Base-by-base conservation (phyloP, 2,888 invertebrate species). In the Andrena flavipes region DNA sequence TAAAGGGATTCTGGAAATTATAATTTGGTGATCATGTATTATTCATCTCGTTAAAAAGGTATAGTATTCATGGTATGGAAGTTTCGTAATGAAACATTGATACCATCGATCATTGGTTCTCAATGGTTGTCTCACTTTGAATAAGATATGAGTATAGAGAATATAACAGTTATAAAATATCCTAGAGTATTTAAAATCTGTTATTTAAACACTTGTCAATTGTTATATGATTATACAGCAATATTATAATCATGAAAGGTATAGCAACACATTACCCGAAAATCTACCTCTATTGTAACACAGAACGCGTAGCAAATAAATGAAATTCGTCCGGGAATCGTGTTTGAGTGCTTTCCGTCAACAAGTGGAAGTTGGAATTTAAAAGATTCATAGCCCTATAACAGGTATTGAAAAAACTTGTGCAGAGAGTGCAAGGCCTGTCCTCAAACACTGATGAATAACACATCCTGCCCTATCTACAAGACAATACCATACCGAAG, bases 401-500 rank as follows among this genome's bases (percentile, higher is more conserved):
- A 67, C 72, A 42, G 70, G 62, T 70, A 56, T 59, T 81, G 10
- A 70, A 70, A 81, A 81, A 82, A 74, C 30, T 65, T 69, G 20
- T 54, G 72, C 72, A 35, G 64, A 60, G 68, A 73, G 70, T 74
- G 81, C 65, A 73, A 73, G 76, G 76, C 42, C 42, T 60, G 54
- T 76, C 62, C 69, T 87, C 74, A 85, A 80, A 78, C 65, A 76
- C 80, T 67, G 87, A 87, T 86, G 87, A 87, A 87, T 87, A 87
- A 87, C 87, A 84, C 87, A 87, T 87, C 78, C 84, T 80, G 80
- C 42, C 62, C 87, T 84, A 76, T 76, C 84, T 82, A 79, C 85
- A 85, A 87, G 83, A 87, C 87, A 87, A 87, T 87, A 84, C 87
- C 70, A 80, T 84, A 71, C 77, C 67, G 69, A 87, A 84, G 80